These are phyloP conservation scores for Paratilapia polleni DNA, from an alignment of 2,113 vertebrate genomes.

Conservation along the genomic window DNA sequence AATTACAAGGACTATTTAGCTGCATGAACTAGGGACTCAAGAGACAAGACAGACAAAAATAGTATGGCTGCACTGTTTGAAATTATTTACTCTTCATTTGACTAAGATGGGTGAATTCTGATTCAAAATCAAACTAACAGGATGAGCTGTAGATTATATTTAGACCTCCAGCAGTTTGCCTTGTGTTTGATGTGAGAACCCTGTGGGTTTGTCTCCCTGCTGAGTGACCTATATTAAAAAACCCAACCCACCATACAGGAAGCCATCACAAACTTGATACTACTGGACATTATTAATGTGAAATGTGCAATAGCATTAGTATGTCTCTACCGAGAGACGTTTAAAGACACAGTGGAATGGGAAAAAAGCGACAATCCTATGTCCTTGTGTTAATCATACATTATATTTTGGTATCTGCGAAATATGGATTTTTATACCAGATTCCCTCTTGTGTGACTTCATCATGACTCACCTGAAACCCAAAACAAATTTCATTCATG, in stretches of 20 bases:
- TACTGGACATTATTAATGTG: background rate
- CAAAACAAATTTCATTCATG: too few relatives aligned
- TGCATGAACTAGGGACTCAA: background rate
- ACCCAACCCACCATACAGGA: background rate
- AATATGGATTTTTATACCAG: background rate
- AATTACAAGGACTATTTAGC: background rate
- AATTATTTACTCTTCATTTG: background rate
- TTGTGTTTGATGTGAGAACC: slow-evolving; percentile 30
- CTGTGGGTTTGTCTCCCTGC: background rate
- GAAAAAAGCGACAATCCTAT: background rate
- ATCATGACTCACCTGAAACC: too few relatives aligned
- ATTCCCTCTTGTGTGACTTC: too few relatives aligned
- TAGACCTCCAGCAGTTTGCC: background rate
- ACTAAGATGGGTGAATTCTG: background rate
- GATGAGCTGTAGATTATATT: slow-evolving; percentile 23
- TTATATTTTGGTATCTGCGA: background rate
- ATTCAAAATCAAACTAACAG: background rate
- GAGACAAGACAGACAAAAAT: background rate
- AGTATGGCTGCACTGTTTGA: background rate
- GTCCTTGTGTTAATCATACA: background rate
- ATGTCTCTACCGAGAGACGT: background rate
- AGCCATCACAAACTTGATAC: background rate
- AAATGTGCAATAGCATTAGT: background rate
- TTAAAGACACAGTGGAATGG: background rate
- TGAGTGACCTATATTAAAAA: slow-evolving; percentile 17